Evolutionary conservation across 2,888 invertebrate genomes (phyloP).

Genomic region (Thymelicus sylvestris): DNA sequence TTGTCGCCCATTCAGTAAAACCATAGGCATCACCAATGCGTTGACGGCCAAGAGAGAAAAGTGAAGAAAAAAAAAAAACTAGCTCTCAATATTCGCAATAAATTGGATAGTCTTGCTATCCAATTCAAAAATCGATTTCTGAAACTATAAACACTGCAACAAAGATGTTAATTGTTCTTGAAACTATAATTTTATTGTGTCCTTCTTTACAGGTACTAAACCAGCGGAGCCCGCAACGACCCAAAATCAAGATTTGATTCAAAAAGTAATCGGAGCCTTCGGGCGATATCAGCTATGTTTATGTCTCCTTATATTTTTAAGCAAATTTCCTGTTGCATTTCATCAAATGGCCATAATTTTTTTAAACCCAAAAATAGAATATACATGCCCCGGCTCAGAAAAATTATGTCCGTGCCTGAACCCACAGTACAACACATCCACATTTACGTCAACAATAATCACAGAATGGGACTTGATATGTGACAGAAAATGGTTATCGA

Average conservation of each 20-base stretch:
- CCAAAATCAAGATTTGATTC: slow-evolving; percentile 62
- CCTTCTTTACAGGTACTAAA: slow-evolving; percentile 48
- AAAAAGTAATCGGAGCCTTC: slow-evolving; percentile 75
- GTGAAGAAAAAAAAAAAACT: too few relatives aligned
- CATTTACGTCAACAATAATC: slow-evolving; percentile 88
- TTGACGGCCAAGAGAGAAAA: too few relatives aligned
- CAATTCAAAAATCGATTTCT: too few relatives aligned
- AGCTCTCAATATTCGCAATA: too few relatives aligned
- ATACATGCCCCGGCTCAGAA: slow-evolving; percentile 54
- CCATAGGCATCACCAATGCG: too few relatives aligned
- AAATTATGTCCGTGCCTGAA: slow-evolving; percentile 83
- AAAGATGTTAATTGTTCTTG: too few relatives aligned
- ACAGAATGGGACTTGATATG: slow-evolving; percentile 92
- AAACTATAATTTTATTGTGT: too few relatives aligned
- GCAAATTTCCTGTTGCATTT: slow-evolving; percentile 78
- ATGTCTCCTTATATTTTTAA: slow-evolving; percentile 66
- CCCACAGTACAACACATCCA: slow-evolving; percentile 85
- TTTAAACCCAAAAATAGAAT: slow-evolving; percentile 72
- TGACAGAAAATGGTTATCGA: slow-evolving; percentile 85
- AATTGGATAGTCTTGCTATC: too few relatives aligned
- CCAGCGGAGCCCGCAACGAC: slow-evolving; percentile 46
- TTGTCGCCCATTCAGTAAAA: too few relatives aligned
- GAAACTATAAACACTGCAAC: too few relatives aligned
- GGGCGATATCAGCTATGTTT: slow-evolving; percentile 80
- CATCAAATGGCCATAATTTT: slow-evolving; percentile 82